Conservation (phyloP, 2,113 vertebrate genomes). For the Naja naja region DNA sequence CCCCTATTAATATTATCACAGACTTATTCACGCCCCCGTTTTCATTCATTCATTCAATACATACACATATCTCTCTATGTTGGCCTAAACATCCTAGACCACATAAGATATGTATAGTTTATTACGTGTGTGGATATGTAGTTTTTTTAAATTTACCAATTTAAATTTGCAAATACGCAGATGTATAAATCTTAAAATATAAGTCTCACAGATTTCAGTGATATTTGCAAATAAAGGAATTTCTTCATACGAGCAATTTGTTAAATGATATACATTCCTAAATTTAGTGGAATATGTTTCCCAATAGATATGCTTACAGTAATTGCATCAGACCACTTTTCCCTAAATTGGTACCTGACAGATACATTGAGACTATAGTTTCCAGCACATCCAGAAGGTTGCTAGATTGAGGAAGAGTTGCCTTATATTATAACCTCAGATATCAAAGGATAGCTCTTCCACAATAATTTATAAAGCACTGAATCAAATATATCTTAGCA, state of each 20-base stretch:
- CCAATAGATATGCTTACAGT: not conserved
- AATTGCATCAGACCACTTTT: not conserved
- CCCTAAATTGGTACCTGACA: not conserved
- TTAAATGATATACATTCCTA: not conserved
- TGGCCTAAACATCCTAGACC: not conserved
- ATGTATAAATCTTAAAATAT: not conserved
- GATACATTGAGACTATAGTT: not conserved
- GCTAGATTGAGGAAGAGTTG: not conserved
- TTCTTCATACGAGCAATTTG: not conserved
- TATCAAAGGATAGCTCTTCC: rapidly evolving
- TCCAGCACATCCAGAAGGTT: not conserved
- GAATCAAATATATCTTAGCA: not conserved
- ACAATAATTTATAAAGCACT: not conserved
- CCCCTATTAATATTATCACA: not conserved
- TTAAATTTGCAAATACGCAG: not conserved
- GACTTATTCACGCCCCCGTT: not conserved
- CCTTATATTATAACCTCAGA: not conserved
- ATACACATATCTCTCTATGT: not conserved
- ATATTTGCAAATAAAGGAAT: not conserved
- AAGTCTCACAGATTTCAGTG: not conserved
- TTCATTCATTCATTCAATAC: not conserved
- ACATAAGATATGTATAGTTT: not conserved
- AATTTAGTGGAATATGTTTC: not conserved
- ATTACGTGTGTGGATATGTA: not conserved
- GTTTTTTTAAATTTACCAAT: not conserved